These are phyloP conservation scores for Poeciliopsis paucimaculata DNA, from an alignment of 2,797 vertebrate genomes.

Conservation along the genomic window DNA sequence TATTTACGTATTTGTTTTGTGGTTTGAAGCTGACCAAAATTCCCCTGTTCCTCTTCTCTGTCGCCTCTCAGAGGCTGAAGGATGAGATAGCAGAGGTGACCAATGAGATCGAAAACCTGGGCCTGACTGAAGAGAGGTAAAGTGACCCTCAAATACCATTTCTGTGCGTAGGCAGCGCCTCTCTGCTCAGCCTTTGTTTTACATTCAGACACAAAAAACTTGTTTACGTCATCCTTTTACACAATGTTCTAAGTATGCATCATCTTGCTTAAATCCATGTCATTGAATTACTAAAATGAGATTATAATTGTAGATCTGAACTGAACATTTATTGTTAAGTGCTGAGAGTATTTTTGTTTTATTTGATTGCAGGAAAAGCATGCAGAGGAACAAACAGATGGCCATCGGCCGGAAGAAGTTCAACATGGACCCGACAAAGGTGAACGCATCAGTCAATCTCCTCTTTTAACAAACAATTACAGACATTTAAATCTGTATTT, in stretches of 20 bases:
- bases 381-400: conserved; percentile 98
- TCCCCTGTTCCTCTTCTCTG: not conserved
- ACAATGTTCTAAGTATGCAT: not conserved
- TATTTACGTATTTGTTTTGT: not conserved
- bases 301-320: not conserved
- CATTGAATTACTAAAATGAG: not conserved
- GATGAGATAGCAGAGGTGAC: conserved; percentile 99
- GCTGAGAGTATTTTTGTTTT: not conserved
- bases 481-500: not conserved
- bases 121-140: conserved; percentile 94
- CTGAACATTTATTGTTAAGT: not conserved
- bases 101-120: conserved; percentile 95
- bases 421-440: conserved; percentile 98
- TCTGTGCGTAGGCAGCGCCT: conserved; percentile 16
- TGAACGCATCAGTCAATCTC: conserved; percentile 46
- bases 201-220: conserved; percentile 4
- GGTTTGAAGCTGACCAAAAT: not conserved
- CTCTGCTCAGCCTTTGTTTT: conserved; percentile 32
- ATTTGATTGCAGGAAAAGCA: conserved; percentile 87
- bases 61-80: conserved; percentile 88
- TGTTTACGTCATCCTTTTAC: not conserved
- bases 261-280: not conserved
- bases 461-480: not conserved
- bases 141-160: conserved; percentile 33
- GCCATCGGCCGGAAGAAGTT: conserved; percentile 97